Evolutionary conservation across 2,888 invertebrate species (phyloP).

Genomic region (Agrochola lota): DNA sequence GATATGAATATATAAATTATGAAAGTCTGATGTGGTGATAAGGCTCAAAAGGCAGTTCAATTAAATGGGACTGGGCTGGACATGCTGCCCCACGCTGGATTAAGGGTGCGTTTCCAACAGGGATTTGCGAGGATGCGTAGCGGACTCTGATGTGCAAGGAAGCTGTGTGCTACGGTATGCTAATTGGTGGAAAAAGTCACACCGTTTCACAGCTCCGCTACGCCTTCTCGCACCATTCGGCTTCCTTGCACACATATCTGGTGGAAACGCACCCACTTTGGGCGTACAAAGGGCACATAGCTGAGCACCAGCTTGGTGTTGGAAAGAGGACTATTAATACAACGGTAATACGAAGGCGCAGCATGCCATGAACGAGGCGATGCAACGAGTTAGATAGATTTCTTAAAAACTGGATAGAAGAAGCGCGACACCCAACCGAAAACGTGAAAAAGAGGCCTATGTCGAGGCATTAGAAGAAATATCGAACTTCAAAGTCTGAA

Average conservation of each 20-base stretch:
- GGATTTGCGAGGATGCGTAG: background rate
- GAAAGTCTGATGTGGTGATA: too few species aligned
- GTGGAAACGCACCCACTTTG: background rate
- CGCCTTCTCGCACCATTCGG: background rate
- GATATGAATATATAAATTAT: too few species aligned
- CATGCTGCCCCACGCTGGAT: background rate
- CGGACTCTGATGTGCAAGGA: background rate
- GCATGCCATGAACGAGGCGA: background rate
- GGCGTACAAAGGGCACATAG: background rate
- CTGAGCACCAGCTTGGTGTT: background rate
- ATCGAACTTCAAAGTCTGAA: background rate
- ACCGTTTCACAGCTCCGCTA: background rate
- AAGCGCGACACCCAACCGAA: background rate
- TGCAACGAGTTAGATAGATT: background rate
- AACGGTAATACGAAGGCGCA: background rate
- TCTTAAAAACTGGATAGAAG: background rate
- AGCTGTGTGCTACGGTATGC: background rate
- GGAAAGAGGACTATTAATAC: background rate
- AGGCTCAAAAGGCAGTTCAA: background rate
- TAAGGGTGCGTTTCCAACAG: too few species aligned
- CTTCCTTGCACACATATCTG: background rate
- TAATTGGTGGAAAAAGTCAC: background rate
- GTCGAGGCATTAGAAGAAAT: background rate
- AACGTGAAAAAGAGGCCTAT: background rate
- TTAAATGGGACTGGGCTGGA: background rate